Evolutionary conservation across 2,113 vertebrate genomes (phyloP).

Genomic region (Cryptomyrus ogoouensis): DNA sequence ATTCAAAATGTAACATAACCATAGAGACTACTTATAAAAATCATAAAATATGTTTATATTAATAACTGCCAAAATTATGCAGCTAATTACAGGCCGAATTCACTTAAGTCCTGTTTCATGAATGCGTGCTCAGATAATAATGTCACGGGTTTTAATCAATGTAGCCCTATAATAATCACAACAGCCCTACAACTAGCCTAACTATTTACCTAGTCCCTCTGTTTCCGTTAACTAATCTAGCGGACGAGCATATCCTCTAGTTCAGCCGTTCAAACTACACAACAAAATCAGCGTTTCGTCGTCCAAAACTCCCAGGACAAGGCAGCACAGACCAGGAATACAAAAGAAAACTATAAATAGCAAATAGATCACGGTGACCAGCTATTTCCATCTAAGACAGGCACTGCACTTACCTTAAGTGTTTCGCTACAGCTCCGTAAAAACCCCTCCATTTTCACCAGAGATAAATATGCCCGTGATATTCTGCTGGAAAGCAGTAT

Average conservation of each 20-base stretch:
- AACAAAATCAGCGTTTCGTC: neutral
- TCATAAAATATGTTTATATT: neutral
- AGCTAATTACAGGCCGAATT: neutral
- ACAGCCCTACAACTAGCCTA: neutral
- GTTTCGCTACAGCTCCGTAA: constrained; percentile 9
- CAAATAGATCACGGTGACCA: neutral
- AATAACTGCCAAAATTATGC: neutral
- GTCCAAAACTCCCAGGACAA: neutral
- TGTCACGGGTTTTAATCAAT: neutral
- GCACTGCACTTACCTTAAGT: constrained; percentile 12
- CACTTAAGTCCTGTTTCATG: neutral
- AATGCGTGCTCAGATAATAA: neutral
- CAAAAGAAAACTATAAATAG: constrained; percentile 18
- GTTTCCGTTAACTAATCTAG: neutral
- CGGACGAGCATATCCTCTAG: neutral
- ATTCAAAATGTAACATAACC: neutral
- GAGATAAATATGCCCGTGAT: neutral
- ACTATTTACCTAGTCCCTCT: neutral
- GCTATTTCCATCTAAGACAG: neutral
- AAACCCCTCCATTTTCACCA: constrained; percentile 19
- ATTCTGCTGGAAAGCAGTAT: neutral
- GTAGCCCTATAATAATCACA: neutral
- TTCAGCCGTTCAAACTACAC: neutral
- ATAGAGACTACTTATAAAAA: neutral
- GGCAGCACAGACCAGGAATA: neutral